These are phyloP conservation scores for Orchesella cincta DNA, from an alignment of 1,140 invertebrate species.

Conservation along the genomic window DNA sequence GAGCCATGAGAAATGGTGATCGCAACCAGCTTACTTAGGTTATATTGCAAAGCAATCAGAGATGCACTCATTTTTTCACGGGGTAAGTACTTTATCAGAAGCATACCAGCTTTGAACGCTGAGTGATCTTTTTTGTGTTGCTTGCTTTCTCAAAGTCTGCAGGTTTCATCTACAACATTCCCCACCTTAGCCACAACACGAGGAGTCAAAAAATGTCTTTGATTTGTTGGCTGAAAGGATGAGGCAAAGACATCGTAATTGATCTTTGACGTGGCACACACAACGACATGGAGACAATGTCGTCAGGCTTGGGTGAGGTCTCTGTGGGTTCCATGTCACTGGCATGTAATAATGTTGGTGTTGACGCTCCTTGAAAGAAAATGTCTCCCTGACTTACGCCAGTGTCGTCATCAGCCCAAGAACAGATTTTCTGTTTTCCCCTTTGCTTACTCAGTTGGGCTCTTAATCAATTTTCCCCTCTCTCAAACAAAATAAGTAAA, in stretches of 20 bases:
- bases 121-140: too few relatives aligned
- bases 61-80: too few relatives aligned
- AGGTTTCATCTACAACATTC: too few relatives aligned
- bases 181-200: too few relatives aligned
- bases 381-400: too few relatives aligned
- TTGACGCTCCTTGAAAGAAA: background rate
- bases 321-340: slow-evolving; percentile 9
- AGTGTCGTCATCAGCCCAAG: background rate
- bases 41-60: too few relatives aligned
- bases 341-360: slow-evolving; percentile 18
- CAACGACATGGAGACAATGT: slow-evolving; percentile 1
- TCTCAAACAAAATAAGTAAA: background rate
- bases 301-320: background rate
- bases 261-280: slow-evolving; percentile 2
- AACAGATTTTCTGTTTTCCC: background rate
- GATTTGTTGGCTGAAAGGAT: slow-evolving; percentile 2
- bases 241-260: background rate
- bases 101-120: too few relatives aligned
- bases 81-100: too few relatives aligned
- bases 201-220: background rate
- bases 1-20: too few relatives aligned
- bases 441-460: background rate
- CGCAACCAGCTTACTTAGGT: too few relatives aligned
- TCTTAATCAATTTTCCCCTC: slow-evolving; percentile 15
- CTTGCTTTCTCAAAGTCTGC: too few relatives aligned